These are phyloP conservation scores for Ophthalmotilapia sp. DNA, from an alignment of 2,113 vertebrate species.

Conservation along the genomic window DNA sequence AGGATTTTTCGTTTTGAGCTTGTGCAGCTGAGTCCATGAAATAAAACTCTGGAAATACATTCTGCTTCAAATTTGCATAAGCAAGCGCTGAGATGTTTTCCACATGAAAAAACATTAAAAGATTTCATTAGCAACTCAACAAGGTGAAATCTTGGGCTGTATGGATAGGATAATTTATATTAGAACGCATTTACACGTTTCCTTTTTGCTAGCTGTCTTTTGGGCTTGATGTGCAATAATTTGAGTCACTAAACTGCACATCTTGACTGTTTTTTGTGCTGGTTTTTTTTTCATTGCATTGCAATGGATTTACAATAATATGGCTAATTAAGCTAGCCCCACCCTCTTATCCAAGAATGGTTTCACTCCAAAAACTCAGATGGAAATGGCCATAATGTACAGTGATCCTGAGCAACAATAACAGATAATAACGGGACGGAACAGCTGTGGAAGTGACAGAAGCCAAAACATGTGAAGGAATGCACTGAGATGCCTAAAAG, in stretches of 20 bases:
- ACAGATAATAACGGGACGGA: neutral
- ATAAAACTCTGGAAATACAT: neutral
- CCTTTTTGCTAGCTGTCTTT: neutral
- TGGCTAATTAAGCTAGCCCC: neutral
- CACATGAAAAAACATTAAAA: neutral
- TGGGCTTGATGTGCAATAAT: neutral
- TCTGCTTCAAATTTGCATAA: neutral
- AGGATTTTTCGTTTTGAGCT: neutral
- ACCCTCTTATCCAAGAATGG: neutral
- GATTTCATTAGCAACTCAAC: neutral
- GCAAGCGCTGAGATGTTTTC: neutral
- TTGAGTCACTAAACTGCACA: neutral
- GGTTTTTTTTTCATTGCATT: neutral
- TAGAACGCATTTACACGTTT: neutral
- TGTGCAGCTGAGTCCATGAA: neutral
- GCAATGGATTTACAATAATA: neutral
- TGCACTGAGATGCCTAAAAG: neutral
- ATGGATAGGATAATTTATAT: neutral
- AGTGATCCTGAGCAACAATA: neutral
- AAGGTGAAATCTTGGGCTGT: neutral
- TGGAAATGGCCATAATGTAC: neutral
- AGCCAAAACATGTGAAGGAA: neutral
- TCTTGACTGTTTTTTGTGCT: neutral
- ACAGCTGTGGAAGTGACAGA: neutral
- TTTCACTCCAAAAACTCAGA: neutral